Evolutionary conservation across 2,113 vertebrate species (phyloP).

Genomic region (human): GRCh38 chr3:144584501-144585000

Average conservation of each 20-base stretch:
- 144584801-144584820: neutral
- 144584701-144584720: neutral
- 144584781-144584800: neutral
- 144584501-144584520: constrained; percentile 44
- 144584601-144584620: neutral
- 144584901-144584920: neutral
- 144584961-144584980: neutral
- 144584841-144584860: neutral
- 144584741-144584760: neutral
- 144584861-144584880: neutral
- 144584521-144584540: constrained; percentile 43
- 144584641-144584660: neutral
- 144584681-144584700: neutral
- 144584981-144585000: neutral
- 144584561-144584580: neutral
- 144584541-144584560: constrained; percentile 61
- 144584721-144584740: neutral
- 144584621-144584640: constrained; percentile 53
- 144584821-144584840: neutral
- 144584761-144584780: neutral
- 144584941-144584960: neutral
- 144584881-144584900: neutral
- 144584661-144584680: neutral
- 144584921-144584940: neutral
- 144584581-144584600: neutral